Evolutionary conservation across 2,888 invertebrate species (phyloP).

Genomic region (Acleris holmiana): DNA sequence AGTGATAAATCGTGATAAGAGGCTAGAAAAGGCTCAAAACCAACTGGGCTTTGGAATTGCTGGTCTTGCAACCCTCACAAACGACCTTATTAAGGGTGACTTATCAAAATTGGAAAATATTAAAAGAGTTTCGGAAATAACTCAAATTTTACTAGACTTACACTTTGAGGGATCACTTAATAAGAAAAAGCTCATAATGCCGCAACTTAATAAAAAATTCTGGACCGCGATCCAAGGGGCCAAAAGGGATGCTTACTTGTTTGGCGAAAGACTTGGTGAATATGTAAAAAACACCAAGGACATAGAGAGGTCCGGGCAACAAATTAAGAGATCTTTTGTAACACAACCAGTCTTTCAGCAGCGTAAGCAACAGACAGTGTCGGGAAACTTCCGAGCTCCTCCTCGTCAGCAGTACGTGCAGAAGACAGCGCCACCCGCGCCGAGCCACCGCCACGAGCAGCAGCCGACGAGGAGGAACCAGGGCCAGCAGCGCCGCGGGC

Average conservation of each 20-base stretch:
- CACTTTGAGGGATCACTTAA: too few species aligned
- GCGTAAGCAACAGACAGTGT: not conserved
- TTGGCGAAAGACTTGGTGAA: constrained; percentile 19
- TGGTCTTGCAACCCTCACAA: constrained; percentile 4
- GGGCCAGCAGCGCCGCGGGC: too few species aligned
- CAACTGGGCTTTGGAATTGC: constrained; percentile 12
- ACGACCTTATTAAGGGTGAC: not conserved
- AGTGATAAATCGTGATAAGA: constrained; percentile 9
- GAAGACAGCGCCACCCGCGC: not conserved
- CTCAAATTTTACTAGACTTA: too few species aligned
- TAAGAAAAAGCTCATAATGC: too few species aligned
- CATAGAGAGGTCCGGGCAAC: constrained; percentile 12
- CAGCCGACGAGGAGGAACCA: not conserved
- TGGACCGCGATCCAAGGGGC: constrained; percentile 7
- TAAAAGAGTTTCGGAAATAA: too few species aligned
- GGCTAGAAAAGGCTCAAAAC: constrained; percentile 11
- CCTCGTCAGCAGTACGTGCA: constrained; percentile 13
- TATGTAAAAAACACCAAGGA: constrained; percentile 15
- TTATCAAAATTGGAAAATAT: too few species aligned
- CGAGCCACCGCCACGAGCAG: constrained; percentile 3
- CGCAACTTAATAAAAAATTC: not conserved
- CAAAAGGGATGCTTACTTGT: constrained; percentile 15
- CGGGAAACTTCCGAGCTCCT: constrained; percentile 17
- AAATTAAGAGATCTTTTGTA: constrained; percentile 3
- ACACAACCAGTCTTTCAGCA: constrained; percentile 2